These are phyloP conservation scores for Armadillidium nasatum DNA, from an alignment of 1,140 invertebrate genomes.

Conservation along the genomic window DNA sequence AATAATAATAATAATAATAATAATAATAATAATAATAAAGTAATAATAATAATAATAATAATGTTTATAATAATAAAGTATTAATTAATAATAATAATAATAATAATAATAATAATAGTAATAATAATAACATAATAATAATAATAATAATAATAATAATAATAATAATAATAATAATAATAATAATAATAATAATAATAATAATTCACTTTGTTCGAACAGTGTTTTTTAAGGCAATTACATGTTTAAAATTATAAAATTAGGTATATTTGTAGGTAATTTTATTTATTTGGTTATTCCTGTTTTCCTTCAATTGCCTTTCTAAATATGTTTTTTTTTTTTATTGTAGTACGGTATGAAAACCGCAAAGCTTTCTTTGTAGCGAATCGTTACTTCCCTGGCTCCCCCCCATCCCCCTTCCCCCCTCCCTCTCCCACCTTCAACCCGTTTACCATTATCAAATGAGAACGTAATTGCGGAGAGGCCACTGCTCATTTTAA, in stretches of 20 bases:
- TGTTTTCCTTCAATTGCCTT: neutral
- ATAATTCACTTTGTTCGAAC: too few relatives aligned
- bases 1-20: neutral
- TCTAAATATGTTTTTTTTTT: neutral
- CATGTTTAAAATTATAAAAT: neutral
- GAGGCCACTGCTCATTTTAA: too few relatives aligned
- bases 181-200: conserved; percentile 15
- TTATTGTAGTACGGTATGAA: too few relatives aligned
- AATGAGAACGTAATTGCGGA: too few relatives aligned
- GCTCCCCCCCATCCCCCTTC: too few relatives aligned
- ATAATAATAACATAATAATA: neutral
- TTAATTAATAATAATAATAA: conserved; percentile 7
- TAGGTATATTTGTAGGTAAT: neutral
- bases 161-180: conserved; percentile 15
- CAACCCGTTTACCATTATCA: too few relatives aligned
- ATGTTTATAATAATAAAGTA: neutral
- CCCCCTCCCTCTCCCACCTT: too few relatives aligned
- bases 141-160: conserved; percentile 15
- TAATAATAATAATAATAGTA: too few relatives aligned
- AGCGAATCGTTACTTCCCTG: too few relatives aligned
- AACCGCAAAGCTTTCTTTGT: too few relatives aligned
- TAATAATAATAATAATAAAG: too few relatives aligned
- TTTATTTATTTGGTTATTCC: neutral
- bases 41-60: neutral
- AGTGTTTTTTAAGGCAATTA: too few relatives aligned